Evolutionary conservation across 2,797 vertebrate species (phyloP).

Genomic region (Acestrorhynchus altus): DNA sequence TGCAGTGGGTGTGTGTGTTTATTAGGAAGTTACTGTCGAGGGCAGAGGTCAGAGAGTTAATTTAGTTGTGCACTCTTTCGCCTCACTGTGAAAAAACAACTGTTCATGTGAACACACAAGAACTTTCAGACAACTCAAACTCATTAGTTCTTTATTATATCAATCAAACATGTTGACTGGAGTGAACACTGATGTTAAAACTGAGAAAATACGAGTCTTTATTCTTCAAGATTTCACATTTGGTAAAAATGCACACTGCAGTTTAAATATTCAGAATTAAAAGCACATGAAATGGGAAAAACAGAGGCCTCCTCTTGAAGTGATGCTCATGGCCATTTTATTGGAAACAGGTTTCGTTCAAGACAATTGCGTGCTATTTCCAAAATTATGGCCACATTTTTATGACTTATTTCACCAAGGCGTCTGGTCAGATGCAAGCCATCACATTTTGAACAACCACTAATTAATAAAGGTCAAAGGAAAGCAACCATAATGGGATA

Average conservation of each 20-base stretch:
- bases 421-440: background rate
- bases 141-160: slow-evolving; percentile 62
- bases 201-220: slow-evolving; percentile 74
- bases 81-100: background rate
- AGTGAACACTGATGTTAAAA: slow-evolving; percentile 57
- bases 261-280: slow-evolving; percentile 39
- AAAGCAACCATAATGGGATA: background rate
- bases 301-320: background rate
- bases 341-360: background rate
- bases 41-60: background rate
- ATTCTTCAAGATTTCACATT: slow-evolving; percentile 60
- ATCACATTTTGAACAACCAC: background rate
- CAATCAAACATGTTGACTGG: slow-evolving; percentile 65
- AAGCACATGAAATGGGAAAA: slow-evolving; percentile 39
- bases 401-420: background rate
- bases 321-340: background rate
- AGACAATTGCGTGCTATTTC: background rate
- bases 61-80: background rate
- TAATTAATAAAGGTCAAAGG: background rate
- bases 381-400: background rate
- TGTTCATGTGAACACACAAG: too few species aligned
- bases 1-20: too few species aligned
- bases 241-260: slow-evolving; percentile 66
- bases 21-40: too few species aligned
- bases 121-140: background rate